Percentiles rank a stretch among this genome's conserved stretches.
These are phyloP conservation scores for Battus philenor DNA, from an alignment of 1,140 invertebrate genomes.

Conservation along the genomic window DNA sequence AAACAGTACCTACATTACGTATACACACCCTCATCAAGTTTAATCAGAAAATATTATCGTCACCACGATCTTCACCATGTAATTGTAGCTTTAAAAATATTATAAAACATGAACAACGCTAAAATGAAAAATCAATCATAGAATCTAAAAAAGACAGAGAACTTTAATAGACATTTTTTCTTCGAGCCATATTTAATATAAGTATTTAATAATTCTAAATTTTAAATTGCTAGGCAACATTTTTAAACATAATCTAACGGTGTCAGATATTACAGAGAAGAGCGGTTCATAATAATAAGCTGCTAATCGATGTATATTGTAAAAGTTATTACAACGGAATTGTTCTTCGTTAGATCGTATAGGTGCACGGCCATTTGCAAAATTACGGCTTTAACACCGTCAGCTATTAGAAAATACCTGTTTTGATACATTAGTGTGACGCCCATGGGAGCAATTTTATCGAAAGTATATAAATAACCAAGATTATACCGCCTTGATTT, in stretches of 20 bases:
- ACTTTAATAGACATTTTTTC: too few species aligned
- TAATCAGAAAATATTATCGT: too few species aligned
- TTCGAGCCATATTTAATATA: too few species aligned
- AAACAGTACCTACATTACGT: too few species aligned
- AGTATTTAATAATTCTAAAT: too few species aligned
- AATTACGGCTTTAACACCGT: conserved; percentile 47
- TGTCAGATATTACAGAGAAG: conserved; percentile 8
- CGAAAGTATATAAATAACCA: conserved; percentile 41
- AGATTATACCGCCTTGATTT: conserved; percentile 35
- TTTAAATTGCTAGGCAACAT: too few species aligned
- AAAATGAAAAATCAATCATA: too few species aligned
- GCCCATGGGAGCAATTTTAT: conserved; percentile 57
- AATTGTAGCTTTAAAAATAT: too few species aligned
- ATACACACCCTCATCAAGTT: too few species aligned
- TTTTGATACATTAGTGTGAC: conserved; percentile 36
- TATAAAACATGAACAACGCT: too few species aligned
- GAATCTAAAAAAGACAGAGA: too few species aligned
- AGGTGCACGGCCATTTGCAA: conserved; percentile 39
- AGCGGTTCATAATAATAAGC: conserved; percentile 11
- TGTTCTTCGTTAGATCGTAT: conserved; percentile 14
- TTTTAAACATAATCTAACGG: conserved; percentile 1
- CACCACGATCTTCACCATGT: too few species aligned
- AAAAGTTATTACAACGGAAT: conserved; percentile 13
- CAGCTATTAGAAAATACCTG: conserved; percentile 52
- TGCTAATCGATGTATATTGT: conserved; percentile 13